Conservation (phyloP, 2,888 invertebrate species). For the Pinctada fucata region DNA sequence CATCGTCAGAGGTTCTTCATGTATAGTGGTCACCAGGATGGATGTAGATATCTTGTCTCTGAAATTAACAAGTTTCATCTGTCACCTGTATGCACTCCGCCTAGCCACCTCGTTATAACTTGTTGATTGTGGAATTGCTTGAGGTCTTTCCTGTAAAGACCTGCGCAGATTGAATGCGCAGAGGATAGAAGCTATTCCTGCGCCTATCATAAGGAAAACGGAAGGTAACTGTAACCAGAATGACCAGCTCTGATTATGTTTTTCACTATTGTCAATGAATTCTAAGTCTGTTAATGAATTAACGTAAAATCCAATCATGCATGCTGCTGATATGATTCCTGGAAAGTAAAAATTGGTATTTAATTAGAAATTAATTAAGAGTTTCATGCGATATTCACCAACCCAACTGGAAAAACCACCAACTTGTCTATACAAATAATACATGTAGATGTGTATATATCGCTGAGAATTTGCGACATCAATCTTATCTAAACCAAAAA, state of each 20-base stretch:
- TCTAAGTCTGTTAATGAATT: constrained; percentile 79
- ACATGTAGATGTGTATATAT: too few species aligned
- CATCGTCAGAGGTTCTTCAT: too few species aligned
- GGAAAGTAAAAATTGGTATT: constrained; percentile 60
- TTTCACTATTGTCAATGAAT: constrained; percentile 8
- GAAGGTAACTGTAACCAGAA: constrained; percentile 13
- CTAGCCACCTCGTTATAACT: neutral
- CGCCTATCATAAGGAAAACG: constrained; percentile 6
- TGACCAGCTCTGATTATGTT: constrained; percentile 19
- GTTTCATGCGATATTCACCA: too few species aligned
- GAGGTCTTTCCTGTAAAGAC: constrained; percentile 1
- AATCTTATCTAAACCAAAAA: too few species aligned
- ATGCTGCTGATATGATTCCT: constrained; percentile 87
- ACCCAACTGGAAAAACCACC: neutral
- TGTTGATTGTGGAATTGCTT: neutral
- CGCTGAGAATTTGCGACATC: too few species aligned
- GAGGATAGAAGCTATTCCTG: constrained; percentile 10
- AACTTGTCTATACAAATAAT: neutral
- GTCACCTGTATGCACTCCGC: too few species aligned
- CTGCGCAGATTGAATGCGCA: neutral
- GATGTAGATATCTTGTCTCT: too few species aligned
- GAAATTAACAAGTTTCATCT: too few species aligned
- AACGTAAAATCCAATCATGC: constrained; percentile 85
- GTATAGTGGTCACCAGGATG: too few species aligned
- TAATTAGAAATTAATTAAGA: too few species aligned